Evolutionary conservation across 2,888 invertebrate species (phyloP).

Genomic region (Perizoma affinitatum): DNA sequence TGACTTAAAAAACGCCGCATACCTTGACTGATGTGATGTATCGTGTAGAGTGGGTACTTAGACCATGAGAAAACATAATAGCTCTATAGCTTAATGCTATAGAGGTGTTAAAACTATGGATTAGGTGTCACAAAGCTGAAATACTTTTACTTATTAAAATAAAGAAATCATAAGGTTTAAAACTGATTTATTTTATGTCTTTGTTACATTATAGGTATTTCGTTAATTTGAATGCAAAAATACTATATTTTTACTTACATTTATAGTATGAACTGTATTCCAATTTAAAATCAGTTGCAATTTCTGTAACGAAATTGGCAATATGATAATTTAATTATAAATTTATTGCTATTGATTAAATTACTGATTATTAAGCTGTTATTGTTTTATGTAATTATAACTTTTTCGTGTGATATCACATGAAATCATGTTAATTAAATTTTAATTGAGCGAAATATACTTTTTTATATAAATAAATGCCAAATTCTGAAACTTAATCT

Average conservation of each 20-base stretch:
- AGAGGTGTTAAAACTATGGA: too few species aligned
- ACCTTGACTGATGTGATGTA: too few species aligned
- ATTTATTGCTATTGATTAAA: slow-evolving; percentile 6
- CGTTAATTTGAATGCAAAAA: slow-evolving; percentile 77
- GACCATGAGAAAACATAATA: too few species aligned
- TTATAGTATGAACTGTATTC: slow-evolving; percentile 33
- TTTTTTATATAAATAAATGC: slow-evolving; percentile 60
- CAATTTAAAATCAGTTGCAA: slow-evolving; percentile 31
- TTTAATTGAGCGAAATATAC: slow-evolving; percentile 72
- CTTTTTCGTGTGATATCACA: slow-evolving; percentile 27
- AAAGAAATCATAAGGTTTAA: slow-evolving; percentile 34
- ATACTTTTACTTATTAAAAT: too few species aligned
- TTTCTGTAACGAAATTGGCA: slow-evolving; percentile 27
- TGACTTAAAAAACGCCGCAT: too few species aligned
- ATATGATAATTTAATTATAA: slow-evolving; percentile 2
- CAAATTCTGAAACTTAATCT: slow-evolving; percentile 50
- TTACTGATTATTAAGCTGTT: slow-evolving; percentile 11
- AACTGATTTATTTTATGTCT: slow-evolving; percentile 67
- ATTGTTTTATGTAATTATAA: slow-evolving; percentile 14
- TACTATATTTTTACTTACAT: slow-evolving; percentile 56
- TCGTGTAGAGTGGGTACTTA: too few species aligned
- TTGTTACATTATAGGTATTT: slow-evolving; percentile 57
- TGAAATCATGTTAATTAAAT: slow-evolving; percentile 50
- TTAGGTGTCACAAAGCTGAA: too few species aligned
- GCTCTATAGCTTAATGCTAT: too few species aligned